phyloP scores from a whole-genome alignment of 2,888 invertebrate genomes.

The Toxonevra muliebris region DNA sequence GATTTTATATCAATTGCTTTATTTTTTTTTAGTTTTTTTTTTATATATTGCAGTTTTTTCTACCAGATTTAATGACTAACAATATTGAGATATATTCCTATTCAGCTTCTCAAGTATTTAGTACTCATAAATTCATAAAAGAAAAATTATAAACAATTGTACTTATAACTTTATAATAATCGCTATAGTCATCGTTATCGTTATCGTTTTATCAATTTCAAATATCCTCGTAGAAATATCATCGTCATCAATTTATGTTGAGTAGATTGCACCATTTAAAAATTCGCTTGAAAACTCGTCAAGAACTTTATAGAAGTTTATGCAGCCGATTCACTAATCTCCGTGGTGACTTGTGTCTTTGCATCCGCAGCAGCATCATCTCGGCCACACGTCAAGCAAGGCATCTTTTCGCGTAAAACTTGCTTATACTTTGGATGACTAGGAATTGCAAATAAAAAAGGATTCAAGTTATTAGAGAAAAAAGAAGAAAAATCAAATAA shows the following conservation, averaged over 20 bases:
- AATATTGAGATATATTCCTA: slow-evolving; percentile 18
- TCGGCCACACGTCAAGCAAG: slow-evolving; percentile 68
- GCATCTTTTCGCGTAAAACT: slow-evolving; percentile 71
- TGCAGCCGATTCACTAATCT: slow-evolving; percentile 58
- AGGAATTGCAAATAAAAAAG: slow-evolving; percentile 7
- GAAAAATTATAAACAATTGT: neutral
- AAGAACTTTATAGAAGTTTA: slow-evolving; percentile 38
- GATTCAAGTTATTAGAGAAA: neutral
- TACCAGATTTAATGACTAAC: slow-evolving; percentile 27
- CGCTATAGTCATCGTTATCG: slow-evolving; percentile 4
- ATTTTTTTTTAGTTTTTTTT: slow-evolving; percentile 28
- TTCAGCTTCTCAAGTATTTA: slow-evolving; percentile 16
- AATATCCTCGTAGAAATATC: no score
- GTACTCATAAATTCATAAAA: neutral
- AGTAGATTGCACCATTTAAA: neutral
- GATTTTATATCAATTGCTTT: slow-evolving; percentile 60
- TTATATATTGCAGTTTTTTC: slow-evolving; percentile 45
- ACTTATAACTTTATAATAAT: slow-evolving; percentile 7
- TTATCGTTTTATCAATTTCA: slow-evolving; percentile 13
- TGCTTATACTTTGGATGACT: slow-evolving; percentile 73
- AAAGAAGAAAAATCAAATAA: neutral
- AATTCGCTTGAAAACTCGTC: slow-evolving; percentile 4
- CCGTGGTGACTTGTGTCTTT: slow-evolving; percentile 58
- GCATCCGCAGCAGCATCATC: slow-evolving; percentile 50
- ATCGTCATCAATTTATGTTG: neutral